Evolutionary conservation across 2,888 invertebrate species (phyloP).

Genomic region (Aproaerema taeniolella): DNA sequence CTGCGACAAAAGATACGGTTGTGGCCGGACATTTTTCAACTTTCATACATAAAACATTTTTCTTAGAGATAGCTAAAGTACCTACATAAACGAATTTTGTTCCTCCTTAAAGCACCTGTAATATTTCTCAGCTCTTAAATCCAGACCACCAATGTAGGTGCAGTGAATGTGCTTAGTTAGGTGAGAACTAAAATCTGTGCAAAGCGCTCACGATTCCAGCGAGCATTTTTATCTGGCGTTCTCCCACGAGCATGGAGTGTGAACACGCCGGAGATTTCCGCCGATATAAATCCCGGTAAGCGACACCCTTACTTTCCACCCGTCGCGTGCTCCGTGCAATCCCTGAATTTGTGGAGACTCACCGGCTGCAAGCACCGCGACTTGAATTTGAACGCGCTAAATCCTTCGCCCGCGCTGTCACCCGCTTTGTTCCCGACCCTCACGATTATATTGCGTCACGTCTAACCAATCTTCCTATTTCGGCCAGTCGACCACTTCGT

Average conservation of each 20-base stretch:
- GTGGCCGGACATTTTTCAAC: too few species aligned
- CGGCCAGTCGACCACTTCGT: slow-evolving; percentile 7
- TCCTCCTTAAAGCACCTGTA: too few species aligned
- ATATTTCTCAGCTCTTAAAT: slow-evolving; percentile 10
- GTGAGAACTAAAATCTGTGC: slow-evolving; percentile 34
- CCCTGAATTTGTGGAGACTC: slow-evolving; percentile 60
- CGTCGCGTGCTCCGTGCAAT: slow-evolving; percentile 46
- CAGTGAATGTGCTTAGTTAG: slow-evolving; percentile 16
- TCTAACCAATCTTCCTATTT: slow-evolving; percentile 4
- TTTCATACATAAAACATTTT: too few species aligned
- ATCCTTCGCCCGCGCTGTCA: slow-evolving; percentile 24
- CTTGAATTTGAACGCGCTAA: slow-evolving; percentile 51
- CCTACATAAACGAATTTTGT: too few species aligned
- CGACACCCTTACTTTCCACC: slow-evolving; percentile 55
- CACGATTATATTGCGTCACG: slow-evolving; percentile 11
- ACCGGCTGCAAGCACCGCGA: slow-evolving; percentile 46
- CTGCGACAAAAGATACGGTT: too few species aligned
- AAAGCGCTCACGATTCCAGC: slow-evolving; percentile 43
- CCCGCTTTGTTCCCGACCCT: slow-evolving; percentile 11
- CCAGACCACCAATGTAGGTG: slow-evolving; percentile 11
- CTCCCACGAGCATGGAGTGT: slow-evolving; percentile 51
- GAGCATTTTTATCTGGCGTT: slow-evolving; percentile 50
- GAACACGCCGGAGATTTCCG: slow-evolving; percentile 61
- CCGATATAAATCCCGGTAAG: slow-evolving; percentile 64
- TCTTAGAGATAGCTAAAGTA: too few species aligned